Conservation (phyloP, 1,140 invertebrate genomes). For the Dryas iulia region DNA sequence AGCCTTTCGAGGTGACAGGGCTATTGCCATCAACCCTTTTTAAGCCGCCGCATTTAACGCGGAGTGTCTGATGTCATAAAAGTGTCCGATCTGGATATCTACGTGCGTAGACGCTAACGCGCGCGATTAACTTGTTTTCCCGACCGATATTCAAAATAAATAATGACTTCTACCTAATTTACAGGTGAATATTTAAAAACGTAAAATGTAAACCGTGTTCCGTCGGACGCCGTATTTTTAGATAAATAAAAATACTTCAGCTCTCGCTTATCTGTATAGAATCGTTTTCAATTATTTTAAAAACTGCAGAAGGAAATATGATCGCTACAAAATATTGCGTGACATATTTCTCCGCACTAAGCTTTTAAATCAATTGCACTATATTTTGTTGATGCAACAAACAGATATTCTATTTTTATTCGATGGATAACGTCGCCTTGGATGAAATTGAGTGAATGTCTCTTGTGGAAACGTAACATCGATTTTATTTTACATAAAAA, state of each 20-base stretch:
- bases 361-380: slow-evolving; percentile 42
- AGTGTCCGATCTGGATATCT: slow-evolving; percentile 73
- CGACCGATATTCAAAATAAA: slow-evolving; percentile 57
- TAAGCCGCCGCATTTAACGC: slow-evolving; percentile 75
- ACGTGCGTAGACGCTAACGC: slow-evolving; percentile 62
- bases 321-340: slow-evolving; percentile 36
- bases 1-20: slow-evolving; percentile 75
- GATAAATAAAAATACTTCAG: slow-evolving; percentile 22
- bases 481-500: neutral
- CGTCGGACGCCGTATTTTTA: slow-evolving; percentile 2
- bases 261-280: slow-evolving; percentile 20
- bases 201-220: slow-evolving; percentile 17
- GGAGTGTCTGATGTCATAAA: slow-evolving; percentile 77
- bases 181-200: slow-evolving; percentile 33
- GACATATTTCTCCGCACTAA: slow-evolving; percentile 36
- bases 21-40: slow-evolving; percentile 77
- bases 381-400: slow-evolving; percentile 40
- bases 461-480: neutral
- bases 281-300: slow-evolving; percentile 38
- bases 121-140: slow-evolving; percentile 71
- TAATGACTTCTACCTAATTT: slow-evolving; percentile 45
- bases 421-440: slow-evolving; percentile 13
- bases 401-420: slow-evolving; percentile 27
- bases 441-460: slow-evolving; percentile 1
- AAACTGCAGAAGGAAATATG: slow-evolving; percentile 34